Evolutionary conservation across 1,140 invertebrate species (phyloP).

Genomic region (Anadara kagoshimensis): DNA sequence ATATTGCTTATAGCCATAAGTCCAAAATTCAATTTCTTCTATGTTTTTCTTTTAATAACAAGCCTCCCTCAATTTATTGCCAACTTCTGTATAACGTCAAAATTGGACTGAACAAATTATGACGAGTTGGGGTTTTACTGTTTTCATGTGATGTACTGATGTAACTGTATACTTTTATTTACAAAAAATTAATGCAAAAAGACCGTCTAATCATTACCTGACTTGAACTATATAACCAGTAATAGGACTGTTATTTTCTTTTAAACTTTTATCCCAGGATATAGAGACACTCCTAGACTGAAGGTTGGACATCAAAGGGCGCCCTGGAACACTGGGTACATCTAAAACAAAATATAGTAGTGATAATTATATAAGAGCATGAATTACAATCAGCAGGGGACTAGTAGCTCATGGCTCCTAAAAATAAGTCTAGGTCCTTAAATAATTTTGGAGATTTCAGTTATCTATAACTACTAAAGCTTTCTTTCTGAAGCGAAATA

Average conservation of each 20-base stretch:
- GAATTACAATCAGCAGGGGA: background rate
- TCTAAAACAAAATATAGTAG: slow-evolving; percentile 38
- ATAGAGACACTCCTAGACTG: slow-evolving; percentile 37
- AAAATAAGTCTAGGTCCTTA: background rate
- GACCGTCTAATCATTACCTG: too few species aligned
- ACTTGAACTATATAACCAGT: slow-evolving; percentile 46
- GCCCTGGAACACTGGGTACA: slow-evolving; percentile 53
- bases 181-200: too few species aligned
- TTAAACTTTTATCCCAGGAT: slow-evolving; percentile 38
- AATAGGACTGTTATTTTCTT: slow-evolving; percentile 56
- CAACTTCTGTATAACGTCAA: too few species aligned
- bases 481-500: background rate
- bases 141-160: too few species aligned
- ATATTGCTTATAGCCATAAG: too few species aligned
- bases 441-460: background rate
- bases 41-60: too few species aligned
- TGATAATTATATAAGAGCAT: background rate
- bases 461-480: background rate
- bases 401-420: background rate
- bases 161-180: too few species aligned
- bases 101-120: too few species aligned
- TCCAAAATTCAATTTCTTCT: too few species aligned
- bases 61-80: too few species aligned
- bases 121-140: too few species aligned
- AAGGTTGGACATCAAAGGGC: slow-evolving; percentile 34